Evolutionary conservation across 2,888 invertebrate genomes (phyloP), one percentile per base, ranked within the genome.

Genomic region (Nesidiocoris tenuis): DNA sequence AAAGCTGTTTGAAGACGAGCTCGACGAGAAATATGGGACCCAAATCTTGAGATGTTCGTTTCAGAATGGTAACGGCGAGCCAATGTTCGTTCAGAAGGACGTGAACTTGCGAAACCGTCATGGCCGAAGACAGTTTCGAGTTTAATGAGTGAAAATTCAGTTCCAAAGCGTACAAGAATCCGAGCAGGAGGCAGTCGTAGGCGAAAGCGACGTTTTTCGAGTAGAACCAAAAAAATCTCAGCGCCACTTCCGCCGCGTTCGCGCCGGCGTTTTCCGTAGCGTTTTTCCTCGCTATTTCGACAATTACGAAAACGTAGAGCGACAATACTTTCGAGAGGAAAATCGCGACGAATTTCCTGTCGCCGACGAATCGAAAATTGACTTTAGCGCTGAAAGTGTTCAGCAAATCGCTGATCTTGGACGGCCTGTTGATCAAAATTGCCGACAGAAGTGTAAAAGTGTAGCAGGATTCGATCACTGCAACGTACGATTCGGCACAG

Each of bases 1-100:
- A 67, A 18, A 75, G 19, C 25, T 75, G 63, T 23, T 75, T 75
- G 54, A 24, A 75, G 12, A 67, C 67, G 22, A 64, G n/a, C 3
- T 17, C 55, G 3, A 7, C 57, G 2, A 75, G 23, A 21, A 75
- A 61, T 5, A 67, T 19, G 1, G 66, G 59, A 16, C 75, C 75
- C 16, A 67, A 56, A 23, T 17, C 17, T 19, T 75, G 22, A 7
- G 59, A 66, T 5, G 24, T 22, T 22, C 25, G 25, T 54, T 59
- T 67, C 18, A 75, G 22, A 7, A 59, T 61, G n/a, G 67, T 67
- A n/a, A 56, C 24, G 12, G 56, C 19, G 2, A 59, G 25, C 75
- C 66, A 75, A 18, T 75, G 67, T 19, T 70, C 59, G 21, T 21
- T 67, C n/a, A 67, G 55, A 22, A 67, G 22, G 1, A 21, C 12